Evolutionary conservation across 2,888 invertebrate genomes (phyloP), one percentile per base, ranked within the genome.

Genomic region (Malacosoma neustria): DNA sequence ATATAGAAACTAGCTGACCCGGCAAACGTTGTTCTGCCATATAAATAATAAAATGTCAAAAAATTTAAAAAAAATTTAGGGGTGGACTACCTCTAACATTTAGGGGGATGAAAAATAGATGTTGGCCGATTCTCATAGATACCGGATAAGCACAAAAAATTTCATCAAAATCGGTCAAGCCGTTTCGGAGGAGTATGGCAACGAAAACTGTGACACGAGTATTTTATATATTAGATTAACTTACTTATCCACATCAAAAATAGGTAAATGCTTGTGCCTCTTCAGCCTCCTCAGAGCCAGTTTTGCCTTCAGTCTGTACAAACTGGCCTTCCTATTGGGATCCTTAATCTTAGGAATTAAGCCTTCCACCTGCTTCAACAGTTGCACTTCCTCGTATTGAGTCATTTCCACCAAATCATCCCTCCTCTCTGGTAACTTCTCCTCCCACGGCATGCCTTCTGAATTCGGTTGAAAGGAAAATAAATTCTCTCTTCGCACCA

Each of bases 231-330:
- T 12, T 29, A 29, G 11, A 7, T 2, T 14, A n/a, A 58, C 73
- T 69, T 41, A 85, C 86, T 70, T 80, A 40, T 85, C 86, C 35
- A 86, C 54, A 61, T 85, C 75, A 41, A 86, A 87, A 1, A 81
- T 35, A 0, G 84, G 82, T 43, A 82, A 40, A 45, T 77, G 81
- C 15, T 75, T 81, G 35, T 80, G 84, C 14, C 84, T 57, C 48
- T 86, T 86, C 22, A 82, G 44, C 34, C 82, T 57, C 4, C 86
- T 49, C 12, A 87, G 36, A 3, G 77, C 59, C 14, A 87, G 41
- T 34, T 81, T 84, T 0, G 86, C 82, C 32, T 48, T 60, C 39
- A 82, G 45, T 7, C 77, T 49, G 31, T 46, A 49, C 44, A 85
- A 46, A 1, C 69, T 51, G 0, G 71, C 67, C 41, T 63, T 72